Base-by-base conservation (phyloP, 2,797 vertebrate species). In the Botia almorhae region DNA sequence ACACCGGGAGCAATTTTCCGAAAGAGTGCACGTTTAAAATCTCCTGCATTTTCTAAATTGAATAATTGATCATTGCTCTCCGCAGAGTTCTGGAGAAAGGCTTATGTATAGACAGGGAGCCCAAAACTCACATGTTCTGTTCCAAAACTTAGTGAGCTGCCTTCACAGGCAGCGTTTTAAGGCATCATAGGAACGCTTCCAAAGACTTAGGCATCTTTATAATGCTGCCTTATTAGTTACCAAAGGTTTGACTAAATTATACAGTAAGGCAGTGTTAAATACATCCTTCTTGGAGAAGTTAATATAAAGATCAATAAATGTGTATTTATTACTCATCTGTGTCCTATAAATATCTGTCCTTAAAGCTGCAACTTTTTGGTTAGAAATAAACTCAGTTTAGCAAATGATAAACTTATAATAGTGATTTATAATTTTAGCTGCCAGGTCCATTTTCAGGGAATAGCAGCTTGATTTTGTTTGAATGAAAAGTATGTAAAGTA, bases 11-110 rank as follows among this genome's bases (percentile, higher is more conserved):
- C 33, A 65, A 14, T 43, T 46, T 46, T 48, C 51, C 11, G 4
- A 56, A 56, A 43, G n/a, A 1, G 48, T 19, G 13, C 26, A 11
- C 16, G 14, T 64, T 64, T 64, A 14, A 36, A 67, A 56, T 17
- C 43, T 43, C 19, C 11, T 56, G 19, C 48, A 26, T 23, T 67
- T 65, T 67, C 7, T 17, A 56, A 69, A 69, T 58, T 7, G 53
- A 77, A 65, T 39, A 65, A 69, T 53, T 48, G 55, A 58, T 69
- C 6, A 69, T 56, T 77, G 69, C 43, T 61, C 12, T n/a, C 0
- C 4, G 14, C 51, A 46, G 6, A 77, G 12, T 48, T 69, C 17
- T 65, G 33, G 63, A 39, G 17, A n/a, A 69, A 19, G 36, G 33
- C 58, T 63, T 29, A 63, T 5, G 7, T 29, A 29, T 26, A 61